Base-by-base conservation (phyloP, 2,113 vertebrate genomes). In the Lophura nycthemera region DNA sequence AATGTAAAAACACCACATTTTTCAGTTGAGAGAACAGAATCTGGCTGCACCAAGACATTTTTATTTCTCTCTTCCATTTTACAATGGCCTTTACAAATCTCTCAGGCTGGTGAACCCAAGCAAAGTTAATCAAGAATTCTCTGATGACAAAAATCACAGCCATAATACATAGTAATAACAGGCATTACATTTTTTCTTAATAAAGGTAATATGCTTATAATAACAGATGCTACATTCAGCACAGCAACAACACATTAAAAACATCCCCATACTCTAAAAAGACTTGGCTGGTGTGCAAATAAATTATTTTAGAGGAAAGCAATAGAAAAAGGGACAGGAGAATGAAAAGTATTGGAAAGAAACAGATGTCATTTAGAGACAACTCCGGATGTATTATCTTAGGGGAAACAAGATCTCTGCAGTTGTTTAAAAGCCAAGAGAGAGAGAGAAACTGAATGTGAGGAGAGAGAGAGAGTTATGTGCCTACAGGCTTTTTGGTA, bases 41-140 rank as follows among this genome's bases (percentile, higher is more conserved):
- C 25, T 91, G 82, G 66, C 84, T 89, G 86, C 54, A 92, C 8
- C 16, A 52, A 93, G 74, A 71, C 10, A 13, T 80, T 96, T 94
- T 91, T 80, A 88, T 95, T 92, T 89, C 43, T 77, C 4, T 8
- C 34, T 30, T 0, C 64, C 60, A 89, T 92, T 95, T 94, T 74
- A 29, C 67, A 82, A 20, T 71, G 71, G 60, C 60, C 74, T 92
- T 94, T 92, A 89, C 65, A 91, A 80, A 78, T 92, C 67, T 42
- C 22, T 89, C 45, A 66, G 22, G 13, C 19, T 87, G 50, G n/a
- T 70, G 50, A 89, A 38, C 32, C 30, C 50, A 76, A 66, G 42
- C 40, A 48, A 50, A 77, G 8, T 47, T 88, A 85, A 27, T 83
- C 45, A 85, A 73, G 59, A 87, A 66, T 76, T 82, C 42, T n/a